Evolutionary conservation across 2,888 invertebrate species (phyloP), one percentile per base, ranked within the genome.

Genomic region (Dione vanillae): DNA sequence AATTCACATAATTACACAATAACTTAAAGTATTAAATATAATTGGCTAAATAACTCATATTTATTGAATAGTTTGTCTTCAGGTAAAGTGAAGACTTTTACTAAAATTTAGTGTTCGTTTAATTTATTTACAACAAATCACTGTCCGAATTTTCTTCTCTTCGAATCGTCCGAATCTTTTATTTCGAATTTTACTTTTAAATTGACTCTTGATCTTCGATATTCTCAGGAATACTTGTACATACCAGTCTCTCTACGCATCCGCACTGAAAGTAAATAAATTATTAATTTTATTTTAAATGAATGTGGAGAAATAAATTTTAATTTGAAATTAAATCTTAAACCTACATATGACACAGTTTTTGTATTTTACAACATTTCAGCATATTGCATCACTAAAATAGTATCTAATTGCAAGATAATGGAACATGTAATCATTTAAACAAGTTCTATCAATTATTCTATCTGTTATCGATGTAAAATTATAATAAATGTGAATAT

Each of bases 221-320:
- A 58, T 66, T 65, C 51, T 70, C 89, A 93, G 72, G 93, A 92
- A 84, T 92, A 93, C 82, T 90, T 93, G 85, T 92, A 92, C 82
- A 92, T 87, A 54, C 92, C 93, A 58, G 91, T 92, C 83, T 92
- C 93, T 82, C 87, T 90, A 72, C 93, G 92, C 91, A 93, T 92
- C 79, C 92, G 84, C 93, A 93, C 93, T 93, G 91, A 71, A n/a
- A n/a, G n/a, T n/a, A n/a, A n/a, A n/a, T n/a, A n/a, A n/a, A n/a
- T n/a, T n/a, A n/a, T n/a, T n/a, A n/a, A n/a, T n/a, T n/a, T n/a
- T n/a, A n/a, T n/a, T n/a, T n/a, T n/a, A n/a, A n/a, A n/a, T n/a
- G n/a, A n/a, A n/a, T n/a, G n/a, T n/a, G n/a, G n/a, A n/a, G n/a
- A n/a, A n/a, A n/a, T n/a, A n/a, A n/a, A n/a, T n/a, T n/a, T n/a